Evolutionary conservation across 1,140 invertebrate species (phyloP).

Genomic region (Pteromalus puparum): DNA sequence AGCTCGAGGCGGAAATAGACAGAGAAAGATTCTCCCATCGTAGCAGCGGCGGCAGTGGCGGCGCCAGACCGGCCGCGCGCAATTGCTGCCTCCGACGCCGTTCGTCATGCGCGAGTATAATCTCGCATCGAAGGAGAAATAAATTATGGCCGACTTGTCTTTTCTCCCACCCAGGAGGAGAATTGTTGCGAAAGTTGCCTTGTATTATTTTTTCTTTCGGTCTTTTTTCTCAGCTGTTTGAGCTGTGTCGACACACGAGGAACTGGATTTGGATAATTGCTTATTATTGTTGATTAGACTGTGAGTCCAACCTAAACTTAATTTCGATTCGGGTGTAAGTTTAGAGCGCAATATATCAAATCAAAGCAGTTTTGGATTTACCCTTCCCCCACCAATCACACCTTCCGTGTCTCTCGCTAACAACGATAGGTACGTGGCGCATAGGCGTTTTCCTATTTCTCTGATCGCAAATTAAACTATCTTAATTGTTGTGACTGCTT

Average conservation of each 20-base stretch:
- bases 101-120: constrained; percentile 41
- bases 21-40: constrained; percentile 1
- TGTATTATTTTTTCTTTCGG: background rate
- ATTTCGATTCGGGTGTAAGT: too few relatives aligned
- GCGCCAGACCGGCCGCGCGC: constrained; percentile 29
- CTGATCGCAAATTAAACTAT: too few relatives aligned
- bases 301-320: too few relatives aligned
- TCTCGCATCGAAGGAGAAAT: constrained; percentile 47
- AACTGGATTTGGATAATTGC: background rate
- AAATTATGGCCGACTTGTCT: constrained; percentile 32
- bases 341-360: too few relatives aligned
- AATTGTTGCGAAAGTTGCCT: constrained; percentile 40
- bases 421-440: too few relatives aligned
- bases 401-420: too few relatives aligned
- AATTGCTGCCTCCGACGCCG: constrained; percentile 36
- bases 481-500: too few relatives aligned
- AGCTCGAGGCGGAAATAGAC: constrained; percentile 44
- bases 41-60: background rate
- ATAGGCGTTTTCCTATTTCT: too few relatives aligned
- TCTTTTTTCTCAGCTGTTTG: constrained; percentile 5
- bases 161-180: background rate
- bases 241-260: background rate
- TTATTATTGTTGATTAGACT: too few relatives aligned
- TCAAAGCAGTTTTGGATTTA: too few relatives aligned
- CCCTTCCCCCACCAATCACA: too few relatives aligned